phyloP scores from a whole-genome alignment of 1,140 invertebrate species.

The Apis cerana region DNA sequence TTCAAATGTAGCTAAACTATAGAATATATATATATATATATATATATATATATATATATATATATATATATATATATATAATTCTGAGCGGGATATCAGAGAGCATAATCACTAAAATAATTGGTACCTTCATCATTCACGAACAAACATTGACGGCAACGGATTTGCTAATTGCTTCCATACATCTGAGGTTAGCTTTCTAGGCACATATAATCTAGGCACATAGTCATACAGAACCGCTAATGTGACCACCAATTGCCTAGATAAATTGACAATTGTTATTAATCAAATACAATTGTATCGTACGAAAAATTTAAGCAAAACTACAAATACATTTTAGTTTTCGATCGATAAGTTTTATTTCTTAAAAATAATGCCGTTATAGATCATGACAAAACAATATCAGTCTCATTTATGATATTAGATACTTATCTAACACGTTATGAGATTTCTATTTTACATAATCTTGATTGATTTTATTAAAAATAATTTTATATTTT shows the following conservation, averaged over 20 bases:
- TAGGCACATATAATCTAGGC: background rate
- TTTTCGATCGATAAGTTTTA: conserved; percentile 28
- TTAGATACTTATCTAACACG: too few relatives aligned
- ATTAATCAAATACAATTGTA: conserved; percentile 64
- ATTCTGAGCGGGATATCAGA: conserved; percentile 34
- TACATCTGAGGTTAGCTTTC: conserved; percentile 57
- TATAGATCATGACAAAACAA: too few relatives aligned
- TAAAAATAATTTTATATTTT: too few relatives aligned
- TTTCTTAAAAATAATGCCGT: too few relatives aligned
- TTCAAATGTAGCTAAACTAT: background rate
- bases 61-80: too few relatives aligned
- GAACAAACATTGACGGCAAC: conserved; percentile 60
- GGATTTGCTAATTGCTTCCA: conserved; percentile 67
- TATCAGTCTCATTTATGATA: too few relatives aligned
- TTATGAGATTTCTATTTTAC: too few relatives aligned
- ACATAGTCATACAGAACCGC: conserved; percentile 46
- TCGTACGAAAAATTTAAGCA: conserved; percentile 56
- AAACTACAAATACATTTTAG: conserved; percentile 16
- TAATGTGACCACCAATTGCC: conserved; percentile 57
- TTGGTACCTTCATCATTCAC: conserved; percentile 64
- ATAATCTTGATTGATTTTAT: too few relatives aligned
- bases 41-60: too few relatives aligned
- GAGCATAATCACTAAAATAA: conserved; percentile 42
- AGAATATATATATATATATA: too few relatives aligned
- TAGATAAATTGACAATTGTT: conserved; percentile 61